phyloP scores from a whole-genome alignment of 2,113 vertebrate species.

The Rynchops niger region DNA sequence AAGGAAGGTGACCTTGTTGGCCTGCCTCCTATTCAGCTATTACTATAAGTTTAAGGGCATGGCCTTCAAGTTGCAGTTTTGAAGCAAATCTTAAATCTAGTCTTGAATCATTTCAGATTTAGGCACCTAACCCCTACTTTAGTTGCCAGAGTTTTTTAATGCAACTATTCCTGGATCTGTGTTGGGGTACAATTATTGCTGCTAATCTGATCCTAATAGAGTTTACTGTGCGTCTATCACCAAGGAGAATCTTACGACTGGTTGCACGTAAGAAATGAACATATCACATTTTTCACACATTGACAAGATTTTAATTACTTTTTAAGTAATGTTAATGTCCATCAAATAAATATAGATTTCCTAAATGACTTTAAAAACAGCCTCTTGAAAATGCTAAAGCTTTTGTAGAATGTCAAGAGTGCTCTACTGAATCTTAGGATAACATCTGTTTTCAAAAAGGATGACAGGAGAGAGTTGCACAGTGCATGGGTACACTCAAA shows the following conservation, averaged over 20 bases:
- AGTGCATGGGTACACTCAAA: neutral
- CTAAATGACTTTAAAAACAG: neutral
- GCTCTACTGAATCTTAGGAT: neutral
- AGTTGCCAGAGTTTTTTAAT: neutral
- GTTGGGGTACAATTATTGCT: neutral
- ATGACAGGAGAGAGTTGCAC: neutral
- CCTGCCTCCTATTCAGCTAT: neutral
- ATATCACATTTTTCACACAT: neutral
- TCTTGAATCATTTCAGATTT: neutral
- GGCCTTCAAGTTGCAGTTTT: neutral
- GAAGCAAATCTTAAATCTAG: neutral
- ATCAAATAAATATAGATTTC: neutral
- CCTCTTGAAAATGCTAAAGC: neutral
- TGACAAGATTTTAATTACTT: neutral
- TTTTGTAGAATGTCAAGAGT: neutral
- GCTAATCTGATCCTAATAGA: neutral
- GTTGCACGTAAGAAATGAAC: neutral
- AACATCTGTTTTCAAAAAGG: neutral
- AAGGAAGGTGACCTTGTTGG: neutral
- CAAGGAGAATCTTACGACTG: neutral
- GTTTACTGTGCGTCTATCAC: neutral
- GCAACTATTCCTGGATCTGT: neutral
- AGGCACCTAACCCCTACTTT: neutral
- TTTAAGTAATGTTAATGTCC: neutral
- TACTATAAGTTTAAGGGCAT: neutral